A percentile compares a stretch with the other conserved stretches of the same genome.
These are phyloP conservation scores for Acanthococcus lagerstroemiae DNA, from an alignment of 2,888 invertebrate species.

Conservation along the genomic window DNA sequence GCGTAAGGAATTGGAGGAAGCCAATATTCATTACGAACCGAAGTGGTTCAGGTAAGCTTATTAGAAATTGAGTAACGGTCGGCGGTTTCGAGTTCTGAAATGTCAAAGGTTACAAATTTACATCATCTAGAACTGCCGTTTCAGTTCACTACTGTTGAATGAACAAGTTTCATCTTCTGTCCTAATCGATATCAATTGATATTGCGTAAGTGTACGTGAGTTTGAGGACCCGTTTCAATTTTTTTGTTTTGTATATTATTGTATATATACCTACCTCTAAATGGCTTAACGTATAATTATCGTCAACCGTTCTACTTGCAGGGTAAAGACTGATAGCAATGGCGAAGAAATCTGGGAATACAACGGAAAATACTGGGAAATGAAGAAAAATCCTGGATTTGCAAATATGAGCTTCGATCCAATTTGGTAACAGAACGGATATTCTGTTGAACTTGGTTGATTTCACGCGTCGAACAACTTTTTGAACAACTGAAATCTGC, in stretches of 20 bases:
- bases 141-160: too few species aligned
- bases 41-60: conserved; percentile 53
- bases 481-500: too few species aligned
- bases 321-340: conserved; percentile 43
- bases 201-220: too few species aligned
- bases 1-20: conserved; percentile 51
- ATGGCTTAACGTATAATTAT: too few species aligned
- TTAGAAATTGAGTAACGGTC: not conserved
- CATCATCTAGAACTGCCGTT: too few species aligned
- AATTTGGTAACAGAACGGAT: conserved; percentile 64
- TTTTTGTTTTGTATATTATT: not conserved
- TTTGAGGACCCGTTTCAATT: not conserved
- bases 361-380: conserved; percentile 66
- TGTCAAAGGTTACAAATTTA: too few species aligned
- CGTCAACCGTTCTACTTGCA: too few species aligned
- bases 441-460: too few species aligned
- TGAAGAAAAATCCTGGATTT: conserved; percentile 57
- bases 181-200: too few species aligned
- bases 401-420: conserved; percentile 47
- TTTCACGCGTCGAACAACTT: too few species aligned
- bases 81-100: too few species aligned
- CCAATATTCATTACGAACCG: conserved; percentile 42
- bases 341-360: conserved; percentile 61
- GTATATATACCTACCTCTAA: conserved; percentile 2
- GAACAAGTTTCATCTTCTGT: too few species aligned